Percentiles rank a stretch among this genome's conserved stretches.
These are phyloP conservation scores for Poeciliopsis prolifica DNA, from an alignment of 2,113 vertebrate species.

Conservation along the genomic window DNA sequence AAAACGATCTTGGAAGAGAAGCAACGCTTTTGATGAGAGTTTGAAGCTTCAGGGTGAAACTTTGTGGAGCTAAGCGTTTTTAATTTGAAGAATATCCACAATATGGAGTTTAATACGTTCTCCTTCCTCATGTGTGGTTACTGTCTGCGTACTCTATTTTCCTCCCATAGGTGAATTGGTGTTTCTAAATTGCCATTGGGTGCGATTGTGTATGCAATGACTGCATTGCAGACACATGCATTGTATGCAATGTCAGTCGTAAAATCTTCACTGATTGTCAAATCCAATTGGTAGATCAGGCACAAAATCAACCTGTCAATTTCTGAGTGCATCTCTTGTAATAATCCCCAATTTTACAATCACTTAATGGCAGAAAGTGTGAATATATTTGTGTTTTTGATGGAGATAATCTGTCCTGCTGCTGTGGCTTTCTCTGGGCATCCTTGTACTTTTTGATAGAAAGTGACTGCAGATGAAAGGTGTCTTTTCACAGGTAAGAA, in stretches of 20 bases:
- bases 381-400: neutral
- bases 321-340: too few relatives aligned
- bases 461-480: conserved; percentile 5
- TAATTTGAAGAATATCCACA: neutral
- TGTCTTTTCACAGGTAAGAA: conserved; percentile 12
- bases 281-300: neutral
- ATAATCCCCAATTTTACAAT: too few relatives aligned
- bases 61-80: neutral
- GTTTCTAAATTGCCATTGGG: too few relatives aligned
- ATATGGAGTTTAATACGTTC: too few relatives aligned
- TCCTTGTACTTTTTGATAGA: neutral
- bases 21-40: neutral
- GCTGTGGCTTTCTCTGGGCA: neutral
- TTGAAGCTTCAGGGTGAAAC: neutral
- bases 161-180: too few relatives aligned
- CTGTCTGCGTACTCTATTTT: too few relatives aligned
- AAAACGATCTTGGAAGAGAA: neutral
- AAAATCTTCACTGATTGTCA: neutral
- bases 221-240: too few relatives aligned
- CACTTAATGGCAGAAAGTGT: neutral
- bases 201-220: too few relatives aligned
- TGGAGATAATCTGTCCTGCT: neutral
- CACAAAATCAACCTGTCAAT: too few relatives aligned
- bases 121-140: too few relatives aligned
- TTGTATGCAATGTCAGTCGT: neutral